Conservation (phyloP, 2,113 vertebrate genomes). For the Atractosteus spatula region DNA sequence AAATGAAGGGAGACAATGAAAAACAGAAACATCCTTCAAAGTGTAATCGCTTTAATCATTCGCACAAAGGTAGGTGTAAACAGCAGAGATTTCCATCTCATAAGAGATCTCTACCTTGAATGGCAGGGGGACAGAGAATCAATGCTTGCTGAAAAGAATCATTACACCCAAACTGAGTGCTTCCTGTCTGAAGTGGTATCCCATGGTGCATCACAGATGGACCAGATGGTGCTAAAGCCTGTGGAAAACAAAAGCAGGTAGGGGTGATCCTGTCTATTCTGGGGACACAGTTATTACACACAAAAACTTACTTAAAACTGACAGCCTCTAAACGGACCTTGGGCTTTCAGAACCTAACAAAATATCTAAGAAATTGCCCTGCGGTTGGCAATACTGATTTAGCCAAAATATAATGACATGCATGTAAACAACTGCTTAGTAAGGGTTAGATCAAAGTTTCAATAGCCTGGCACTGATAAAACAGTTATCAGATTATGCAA, state of each 20-base stretch:
- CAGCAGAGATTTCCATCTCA: neutral
- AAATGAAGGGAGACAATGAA: too few species aligned
- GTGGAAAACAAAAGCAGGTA: slow-evolving; percentile 11
- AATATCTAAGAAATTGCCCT: slow-evolving; percentile 29
- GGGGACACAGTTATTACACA: neutral
- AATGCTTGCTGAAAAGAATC: slow-evolving; percentile 94
- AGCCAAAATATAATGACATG: neutral
- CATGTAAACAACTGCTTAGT: neutral
- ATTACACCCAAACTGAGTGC: slow-evolving; percentile 86
- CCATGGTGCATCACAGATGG: slow-evolving; percentile 89
- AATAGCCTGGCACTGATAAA: too few species aligned
- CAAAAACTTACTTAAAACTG: neutral
- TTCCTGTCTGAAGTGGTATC: slow-evolving; percentile 87
- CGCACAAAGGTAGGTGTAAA: neutral
- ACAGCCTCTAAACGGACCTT: neutral
- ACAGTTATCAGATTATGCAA: too few species aligned
- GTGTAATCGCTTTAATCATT: too few species aligned
- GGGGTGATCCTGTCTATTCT: neutral
- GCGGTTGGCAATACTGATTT: slow-evolving; percentile 45
- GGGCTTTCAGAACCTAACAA: neutral
- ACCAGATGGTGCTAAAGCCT: slow-evolving; percentile 84
- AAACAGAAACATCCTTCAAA: too few species aligned
- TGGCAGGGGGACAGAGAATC: slow-evolving; percentile 88
- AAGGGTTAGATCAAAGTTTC: too few species aligned
- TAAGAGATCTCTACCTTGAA: slow-evolving; percentile 82